Evolutionary conservation across 2,797 vertebrate species (phyloP).

Genomic region (Galagoides demidoff): DNA sequence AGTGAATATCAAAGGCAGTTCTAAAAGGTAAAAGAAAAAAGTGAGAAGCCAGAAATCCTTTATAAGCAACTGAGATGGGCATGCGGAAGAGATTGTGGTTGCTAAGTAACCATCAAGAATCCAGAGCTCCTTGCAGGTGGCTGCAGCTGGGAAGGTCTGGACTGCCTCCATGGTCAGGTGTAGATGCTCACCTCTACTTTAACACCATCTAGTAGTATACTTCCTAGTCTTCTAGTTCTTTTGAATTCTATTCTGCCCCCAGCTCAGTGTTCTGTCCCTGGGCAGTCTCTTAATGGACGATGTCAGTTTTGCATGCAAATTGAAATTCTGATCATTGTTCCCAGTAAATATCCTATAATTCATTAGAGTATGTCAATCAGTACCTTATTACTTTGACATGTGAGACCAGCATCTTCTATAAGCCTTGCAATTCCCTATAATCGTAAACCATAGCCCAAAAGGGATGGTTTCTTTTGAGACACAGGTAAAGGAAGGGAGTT

Average conservation of each 20-base stretch:
- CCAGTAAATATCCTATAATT: neutral
- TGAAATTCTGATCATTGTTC: neutral
- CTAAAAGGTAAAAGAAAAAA: neutral
- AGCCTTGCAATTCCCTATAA: neutral
- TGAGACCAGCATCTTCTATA: neutral
- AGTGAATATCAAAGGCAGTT: neutral
- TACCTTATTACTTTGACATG: neutral
- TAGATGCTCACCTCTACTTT: neutral
- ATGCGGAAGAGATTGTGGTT: neutral
- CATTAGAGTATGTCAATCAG: neutral
- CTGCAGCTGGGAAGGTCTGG: neutral
- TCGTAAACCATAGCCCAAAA: neutral
- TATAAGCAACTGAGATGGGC: neutral
- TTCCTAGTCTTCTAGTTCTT: neutral
- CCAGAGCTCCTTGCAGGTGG: neutral
- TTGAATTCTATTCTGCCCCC: neutral
- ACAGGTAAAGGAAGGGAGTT: neutral
- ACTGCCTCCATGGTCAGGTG: neutral
- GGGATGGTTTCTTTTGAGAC: neutral
- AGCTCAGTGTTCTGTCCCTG: neutral
- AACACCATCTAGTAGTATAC: neutral
- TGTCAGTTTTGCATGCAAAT: neutral
- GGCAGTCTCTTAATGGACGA: neutral
- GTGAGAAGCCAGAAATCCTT: conserved; percentile 19
- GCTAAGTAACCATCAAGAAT: neutral